phyloP scores from a whole-genome alignment of 1,140 invertebrate species.

The Homarus americanus region DNA sequence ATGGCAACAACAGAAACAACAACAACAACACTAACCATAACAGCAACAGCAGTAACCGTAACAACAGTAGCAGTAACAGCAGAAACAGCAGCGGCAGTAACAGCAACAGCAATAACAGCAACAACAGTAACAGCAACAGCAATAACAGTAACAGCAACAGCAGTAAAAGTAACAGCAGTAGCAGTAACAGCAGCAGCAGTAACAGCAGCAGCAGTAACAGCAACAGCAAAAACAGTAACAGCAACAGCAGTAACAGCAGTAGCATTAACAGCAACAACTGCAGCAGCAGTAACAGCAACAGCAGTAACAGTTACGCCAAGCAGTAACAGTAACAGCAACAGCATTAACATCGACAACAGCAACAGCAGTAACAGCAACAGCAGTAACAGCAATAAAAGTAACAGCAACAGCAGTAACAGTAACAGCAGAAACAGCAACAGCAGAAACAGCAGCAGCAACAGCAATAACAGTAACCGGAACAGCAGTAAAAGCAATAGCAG shows the following conservation, averaged over 20 bases:
- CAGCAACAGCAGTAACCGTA: no score
- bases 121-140: neutral
- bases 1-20: neutral
- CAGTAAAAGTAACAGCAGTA: neutral
- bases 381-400: neutral
- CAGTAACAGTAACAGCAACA: neutral
- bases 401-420: neutral
- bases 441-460: neutral
- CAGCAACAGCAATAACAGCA: neutral
- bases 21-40: no score
- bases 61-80: no score
- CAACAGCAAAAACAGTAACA: neutral
- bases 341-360: neutral
- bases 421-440: neutral
- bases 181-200: no score
- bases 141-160: neutral
- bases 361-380: neutral
- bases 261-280: neutral
- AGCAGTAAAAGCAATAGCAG: neutral
- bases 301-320: neutral
- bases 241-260: neutral
- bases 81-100: neutral
- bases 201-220: neutral
- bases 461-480: neutral
- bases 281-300: neutral